Conservation (phyloP, 2,888 invertebrate species). For the Amaurobius ferox region DNA sequence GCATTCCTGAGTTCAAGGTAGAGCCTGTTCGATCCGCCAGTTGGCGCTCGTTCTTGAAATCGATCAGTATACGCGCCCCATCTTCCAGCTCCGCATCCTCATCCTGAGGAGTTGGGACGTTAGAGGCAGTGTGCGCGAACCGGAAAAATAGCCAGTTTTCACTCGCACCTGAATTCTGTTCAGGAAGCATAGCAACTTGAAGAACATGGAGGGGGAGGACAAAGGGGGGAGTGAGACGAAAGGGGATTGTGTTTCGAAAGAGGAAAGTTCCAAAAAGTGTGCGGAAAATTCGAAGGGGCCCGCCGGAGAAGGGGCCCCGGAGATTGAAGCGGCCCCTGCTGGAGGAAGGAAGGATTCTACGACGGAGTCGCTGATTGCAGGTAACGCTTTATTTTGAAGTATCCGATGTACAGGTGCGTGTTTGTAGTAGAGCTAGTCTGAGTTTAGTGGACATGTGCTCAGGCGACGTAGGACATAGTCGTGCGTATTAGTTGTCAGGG, state of each 20-base stretch:
- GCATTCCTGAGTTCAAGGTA: background rate
- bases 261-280: background rate
- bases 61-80: slow-evolving; percentile 2
- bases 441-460: too few species aligned
- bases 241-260: background rate
- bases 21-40: background rate
- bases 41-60: slow-evolving; percentile 5
- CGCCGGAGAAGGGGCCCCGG: slow-evolving; percentile 6
- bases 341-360: slow-evolving; percentile 2
- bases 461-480: too few species aligned
- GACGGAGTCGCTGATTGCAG: slow-evolving; percentile 5
- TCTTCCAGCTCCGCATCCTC: slow-evolving; percentile 8
- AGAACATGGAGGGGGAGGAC: background rate
- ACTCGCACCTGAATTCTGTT: background rate
- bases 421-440: too few species aligned
- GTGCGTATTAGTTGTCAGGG: too few species aligned
- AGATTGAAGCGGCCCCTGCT: slow-evolving; percentile 11
- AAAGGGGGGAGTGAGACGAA: background rate
- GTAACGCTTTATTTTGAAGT: background rate
- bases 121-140: background rate
- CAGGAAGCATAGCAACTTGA: background rate
- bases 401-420: background rate
- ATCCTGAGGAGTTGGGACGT: background rate
- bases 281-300: slow-evolving; percentile 5
- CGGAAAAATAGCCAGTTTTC: background rate